These are phyloP conservation scores for Nymphicus hollandicus DNA, from an alignment of 2,113 vertebrate species.

Conservation along the genomic window DNA sequence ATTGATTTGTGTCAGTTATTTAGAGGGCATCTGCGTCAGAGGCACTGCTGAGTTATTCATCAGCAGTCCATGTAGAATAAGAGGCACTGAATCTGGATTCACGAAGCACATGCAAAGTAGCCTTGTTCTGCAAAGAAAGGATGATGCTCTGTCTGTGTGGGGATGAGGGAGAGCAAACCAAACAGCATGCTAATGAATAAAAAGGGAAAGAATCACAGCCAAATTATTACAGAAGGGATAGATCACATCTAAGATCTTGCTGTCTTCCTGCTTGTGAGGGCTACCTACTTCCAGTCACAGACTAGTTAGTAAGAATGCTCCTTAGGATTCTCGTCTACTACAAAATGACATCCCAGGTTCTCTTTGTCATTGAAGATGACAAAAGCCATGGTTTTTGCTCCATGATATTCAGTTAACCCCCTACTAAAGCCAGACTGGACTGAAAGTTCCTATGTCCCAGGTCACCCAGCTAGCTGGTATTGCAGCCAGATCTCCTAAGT, in stretches of 20 bases:
- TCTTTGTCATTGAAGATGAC: neutral
- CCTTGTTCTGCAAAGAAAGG: neutral
- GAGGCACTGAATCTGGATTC: neutral
- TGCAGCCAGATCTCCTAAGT: neutral
- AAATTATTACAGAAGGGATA: neutral
- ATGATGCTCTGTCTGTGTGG: neutral
- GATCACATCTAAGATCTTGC: neutral
- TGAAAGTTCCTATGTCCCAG: neutral
- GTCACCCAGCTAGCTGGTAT: neutral
- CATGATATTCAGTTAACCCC: fast-evolving
- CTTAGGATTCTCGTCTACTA: neutral
- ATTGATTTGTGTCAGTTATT: neutral
- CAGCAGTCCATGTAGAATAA: neutral
- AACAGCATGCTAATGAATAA: neutral
- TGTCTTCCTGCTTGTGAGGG: neutral
- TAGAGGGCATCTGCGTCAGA: neutral
- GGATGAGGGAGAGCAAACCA: neutral
- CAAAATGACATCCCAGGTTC: neutral
- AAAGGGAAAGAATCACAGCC: neutral
- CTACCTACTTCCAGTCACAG: fast-evolving
- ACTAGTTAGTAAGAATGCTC: neutral
- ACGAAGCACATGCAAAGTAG: fast-evolving
- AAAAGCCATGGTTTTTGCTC: fast-evolving
- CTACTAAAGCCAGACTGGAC: neutral
- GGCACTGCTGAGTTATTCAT: neutral